Base-by-base conservation (phyloP, 1,140 invertebrate species). In the Eupristina koningsbergeri region DNA sequence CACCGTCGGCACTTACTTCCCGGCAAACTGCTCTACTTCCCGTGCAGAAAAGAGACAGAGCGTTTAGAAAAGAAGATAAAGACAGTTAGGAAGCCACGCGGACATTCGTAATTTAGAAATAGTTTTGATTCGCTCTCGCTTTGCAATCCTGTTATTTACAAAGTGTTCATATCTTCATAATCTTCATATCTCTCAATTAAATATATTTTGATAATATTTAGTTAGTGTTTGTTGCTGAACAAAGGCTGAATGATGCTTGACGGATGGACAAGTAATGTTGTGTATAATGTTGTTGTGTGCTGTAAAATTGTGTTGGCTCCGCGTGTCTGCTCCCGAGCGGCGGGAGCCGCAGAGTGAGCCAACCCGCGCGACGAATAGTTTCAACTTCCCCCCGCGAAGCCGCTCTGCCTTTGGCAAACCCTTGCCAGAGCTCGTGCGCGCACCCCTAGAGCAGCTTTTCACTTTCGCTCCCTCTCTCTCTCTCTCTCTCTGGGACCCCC, bases 291-390 rank as follows among this genome's bases (percentile, higher is more conserved):
- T 45, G 29, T 34, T 31, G 69, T 22, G 79, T 79, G 74, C 73
- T 79, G 67, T 84, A 83, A 86, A 86, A 83, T 88, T 17, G 74
- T 89, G 88, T 90, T 91, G 91, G 92, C 91, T 89, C 91, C 91
- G 92, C 92, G 91, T 92, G 91, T 93, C 87, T 93, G 91, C 92
- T 93, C 92, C 92, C 92, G 92, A 92, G 92, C 92, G 92, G 91
- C 92, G 92, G 92, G 92, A 92, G 92, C 91, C 92, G 92, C 92
- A 92, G 91, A 93, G 92, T 92, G 91, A 93, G 90, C 90, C 87
- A 89, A 87, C 87, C 88, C 88, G 87, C 85, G 69, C 80, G 67
- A 74, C 31, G 29, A 74, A 34, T 50, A 73, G 29, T 73, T 63
- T 58, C 82, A 47, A 78, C 82, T 78, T n/a, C 29, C 61, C 47